Evolutionary conservation across 2,888 invertebrate genomes (phyloP).

Genomic region (Ennomos quercinarius): DNA sequence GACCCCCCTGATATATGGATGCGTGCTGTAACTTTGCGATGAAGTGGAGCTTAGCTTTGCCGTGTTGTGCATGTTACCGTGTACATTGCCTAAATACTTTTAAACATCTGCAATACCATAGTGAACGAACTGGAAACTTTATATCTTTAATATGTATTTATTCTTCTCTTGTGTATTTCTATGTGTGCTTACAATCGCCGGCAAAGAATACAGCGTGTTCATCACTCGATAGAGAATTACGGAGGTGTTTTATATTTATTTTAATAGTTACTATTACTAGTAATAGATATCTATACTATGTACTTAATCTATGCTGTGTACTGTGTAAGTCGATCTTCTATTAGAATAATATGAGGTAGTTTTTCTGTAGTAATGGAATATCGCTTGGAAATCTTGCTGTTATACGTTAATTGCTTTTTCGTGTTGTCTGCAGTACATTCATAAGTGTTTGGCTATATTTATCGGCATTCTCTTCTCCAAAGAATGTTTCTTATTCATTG

Average conservation of each 20-base stretch:
- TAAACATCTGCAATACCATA: constrained; percentile 29
- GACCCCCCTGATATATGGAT: constrained; percentile 25
- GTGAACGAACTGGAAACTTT: constrained; percentile 32
- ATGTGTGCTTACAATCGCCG: constrained; percentile 41
- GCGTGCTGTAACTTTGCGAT: constrained; percentile 36
- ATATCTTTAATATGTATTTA: constrained; percentile 34
- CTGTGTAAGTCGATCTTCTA: no score
- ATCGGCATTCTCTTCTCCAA: no score
- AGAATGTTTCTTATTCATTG: constrained; percentile 26
- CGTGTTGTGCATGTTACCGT: constrained; percentile 55
- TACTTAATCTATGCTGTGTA: no score
- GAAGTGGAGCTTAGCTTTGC: constrained; percentile 33
- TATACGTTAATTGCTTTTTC: no score
- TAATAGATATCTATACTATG: no score
- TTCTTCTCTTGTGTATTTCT: constrained; percentile 54
- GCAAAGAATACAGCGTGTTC: constrained; percentile 22
- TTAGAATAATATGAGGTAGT: no score
- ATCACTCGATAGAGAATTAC: neutral
- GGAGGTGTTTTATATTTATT: neutral
- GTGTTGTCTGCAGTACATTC: neutral
- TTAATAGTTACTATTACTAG: no score
- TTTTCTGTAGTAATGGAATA: no score
- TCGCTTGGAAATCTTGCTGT: no score
- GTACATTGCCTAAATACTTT: constrained; percentile 51
- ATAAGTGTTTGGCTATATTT: neutral